Evolutionary conservation across 2,888 invertebrate genomes (phyloP), one percentile per base, ranked within the genome.

Genomic region (Amblyjoppa proteus): DNA sequence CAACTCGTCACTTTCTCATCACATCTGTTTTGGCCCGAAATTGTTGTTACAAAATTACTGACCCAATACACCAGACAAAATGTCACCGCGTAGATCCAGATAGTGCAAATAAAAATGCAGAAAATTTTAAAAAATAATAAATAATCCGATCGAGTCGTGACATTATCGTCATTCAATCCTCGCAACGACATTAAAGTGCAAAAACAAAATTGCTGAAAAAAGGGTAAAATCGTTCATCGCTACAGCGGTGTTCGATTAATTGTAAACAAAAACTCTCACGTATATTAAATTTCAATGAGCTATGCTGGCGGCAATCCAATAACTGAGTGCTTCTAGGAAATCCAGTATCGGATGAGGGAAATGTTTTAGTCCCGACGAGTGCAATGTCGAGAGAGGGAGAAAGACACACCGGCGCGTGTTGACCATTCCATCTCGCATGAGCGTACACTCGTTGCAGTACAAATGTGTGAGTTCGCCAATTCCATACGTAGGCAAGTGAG

Each of bases 251-350:
- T 9, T 25, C 53, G 74, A 66, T 74, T 81, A 68, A 81, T 81
- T 81, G 74, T 49, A 81, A 81, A 75, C 69, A 81, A 75, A 81
- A 81, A 81, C 75, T 70, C 58, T 75, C 58, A 38, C 58, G 69
- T 58, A 58, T 75, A 69, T 75, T 81, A 80, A 53, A 80, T 56
- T 75, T 75, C 49, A 49, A 81, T 75, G 81, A 81, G 74, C 41
- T 56, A 69, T 38, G 49, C 75, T 75, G 74, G 69, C 31, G 66
- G 38, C n/a, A 74, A 51, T 69, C 66, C 81, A 81, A 74, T 81
- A 74, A 73, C 71, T 20, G 61, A 79, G 61, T 79, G 70, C 25
- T 79, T 53, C 73, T 41, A 66, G 66, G 34, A 80, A 53, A 66
- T 80, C 13, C 73, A 68, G 80, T 11, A 64, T 80, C 66, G 73